A percentile compares a stretch with the other conserved stretches of the same genome.
phyloP scores from a whole-genome alignment of 1,140 invertebrate genomes.

The Brachionus paranguensis region DNA sequence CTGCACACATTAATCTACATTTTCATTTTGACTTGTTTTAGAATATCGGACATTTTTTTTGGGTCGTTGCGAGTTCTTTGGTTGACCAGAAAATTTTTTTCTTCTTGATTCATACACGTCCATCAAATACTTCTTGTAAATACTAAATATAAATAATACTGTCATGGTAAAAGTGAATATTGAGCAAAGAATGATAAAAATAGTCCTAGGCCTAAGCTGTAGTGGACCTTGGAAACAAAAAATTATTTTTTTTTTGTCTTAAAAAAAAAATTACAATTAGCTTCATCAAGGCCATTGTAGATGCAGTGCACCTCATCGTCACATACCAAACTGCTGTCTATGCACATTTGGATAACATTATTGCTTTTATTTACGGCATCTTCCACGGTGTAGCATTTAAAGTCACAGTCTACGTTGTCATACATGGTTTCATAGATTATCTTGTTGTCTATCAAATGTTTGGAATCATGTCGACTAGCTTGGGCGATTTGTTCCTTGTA shows the following conservation, averaged over 20 bases:
- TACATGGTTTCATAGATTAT: neutral
- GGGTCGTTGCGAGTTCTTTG: neutral
- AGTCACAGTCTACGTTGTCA: neutral
- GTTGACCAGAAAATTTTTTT: neutral
- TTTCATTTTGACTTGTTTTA: neutral
- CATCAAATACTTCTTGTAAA: neutral
- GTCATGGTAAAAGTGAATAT: conserved; percentile 7
- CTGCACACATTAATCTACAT: neutral
- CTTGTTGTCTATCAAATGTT: neutral
- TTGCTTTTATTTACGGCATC: neutral
- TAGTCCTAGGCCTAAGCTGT: neutral
- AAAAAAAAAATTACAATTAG: conserved; percentile 22
- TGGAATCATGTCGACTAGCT: neutral
- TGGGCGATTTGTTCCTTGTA: neutral
- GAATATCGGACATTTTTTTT: neutral
- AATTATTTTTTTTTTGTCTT: neutral
- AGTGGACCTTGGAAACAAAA: conserved; percentile 21
- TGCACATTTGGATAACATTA: neutral
- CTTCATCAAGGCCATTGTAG: conserved; percentile 7
- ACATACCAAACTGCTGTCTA: conserved; percentile 17
- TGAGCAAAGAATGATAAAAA: conserved; percentile 12
- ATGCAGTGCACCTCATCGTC: neutral
- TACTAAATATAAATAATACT: conserved; percentile 26
- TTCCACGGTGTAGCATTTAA: neutral
- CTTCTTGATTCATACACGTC: neutral